Evolutionary conservation across 2,888 invertebrate genomes (phyloP).

Genomic region (Nematopogon swammerdamellus): DNA sequence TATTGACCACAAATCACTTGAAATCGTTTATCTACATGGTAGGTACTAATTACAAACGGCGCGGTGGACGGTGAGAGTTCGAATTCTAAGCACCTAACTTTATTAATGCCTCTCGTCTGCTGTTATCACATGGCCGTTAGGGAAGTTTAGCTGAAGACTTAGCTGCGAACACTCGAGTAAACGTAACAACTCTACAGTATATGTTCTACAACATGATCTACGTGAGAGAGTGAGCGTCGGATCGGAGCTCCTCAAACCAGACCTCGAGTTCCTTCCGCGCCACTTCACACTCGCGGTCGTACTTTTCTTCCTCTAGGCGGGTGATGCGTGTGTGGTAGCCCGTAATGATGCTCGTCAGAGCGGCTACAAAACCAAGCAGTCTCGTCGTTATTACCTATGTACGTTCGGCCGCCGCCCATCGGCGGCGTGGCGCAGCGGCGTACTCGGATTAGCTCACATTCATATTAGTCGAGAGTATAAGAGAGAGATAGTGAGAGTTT

Average conservation of each 20-base stretch:
- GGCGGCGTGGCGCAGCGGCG: neutral
- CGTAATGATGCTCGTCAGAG: constrained; percentile 67
- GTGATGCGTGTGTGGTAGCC: constrained; percentile 81
- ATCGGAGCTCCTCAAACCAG: constrained; percentile 52
- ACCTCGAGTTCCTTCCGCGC: constrained; percentile 96
- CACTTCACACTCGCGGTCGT: constrained; percentile 97
- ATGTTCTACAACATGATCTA: neutral
- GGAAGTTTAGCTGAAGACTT: neutral
- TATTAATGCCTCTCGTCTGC: too few relatives aligned
- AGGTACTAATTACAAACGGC: too few relatives aligned
- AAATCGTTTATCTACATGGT: neutral
- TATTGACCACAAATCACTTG: neutral
- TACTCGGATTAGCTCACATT: neutral
- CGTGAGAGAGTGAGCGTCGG: constrained; percentile 24
- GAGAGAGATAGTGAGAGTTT: neutral
- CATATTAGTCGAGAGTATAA: neutral
- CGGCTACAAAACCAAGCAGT: constrained; percentile 56
- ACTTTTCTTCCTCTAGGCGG: constrained; percentile 88
- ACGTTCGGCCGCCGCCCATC: neutral
- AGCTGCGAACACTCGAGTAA: neutral
- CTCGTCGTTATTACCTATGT: neutral
- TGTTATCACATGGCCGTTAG: neutral
- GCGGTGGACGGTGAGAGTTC: too few relatives aligned
- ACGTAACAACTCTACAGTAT: neutral
- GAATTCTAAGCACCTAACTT: too few relatives aligned